Evolutionary conservation across 2,888 invertebrate genomes (phyloP), one percentile per base, ranked within the genome.

Genomic region (Liopterus haemorrhoidalis): DNA sequence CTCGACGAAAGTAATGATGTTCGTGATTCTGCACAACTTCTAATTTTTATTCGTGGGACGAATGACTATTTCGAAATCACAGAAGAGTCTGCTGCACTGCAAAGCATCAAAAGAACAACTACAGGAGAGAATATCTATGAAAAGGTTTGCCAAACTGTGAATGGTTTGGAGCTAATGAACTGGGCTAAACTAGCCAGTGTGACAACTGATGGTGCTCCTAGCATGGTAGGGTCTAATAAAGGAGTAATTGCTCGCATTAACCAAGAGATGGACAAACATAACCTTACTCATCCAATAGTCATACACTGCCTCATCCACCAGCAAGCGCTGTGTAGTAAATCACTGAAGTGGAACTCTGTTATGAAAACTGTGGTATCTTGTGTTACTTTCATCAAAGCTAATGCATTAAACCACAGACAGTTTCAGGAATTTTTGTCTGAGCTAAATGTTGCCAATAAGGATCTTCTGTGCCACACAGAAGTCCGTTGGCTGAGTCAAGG

Each of bases 1-100:
- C 44, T 49, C 36, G 54, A 57, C 54, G 50, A 57, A 47, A 53
- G 51, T 43, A 51, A 49, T 40, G 55, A 58, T 55, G 53, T 55
- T 42, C 49, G 50, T 51, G 52, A 58, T 58, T 55, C 54, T 52
- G 52, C 50, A 41, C 50, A 53, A 40, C 40, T 56, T 40, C 48
- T 49, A 21, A 51, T 49, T 38, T 49, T 45, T 44, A 49, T 54
- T 43, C 40, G 50, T 30, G 30, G 39, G 20, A 20, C 38, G 16
- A 30, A 38, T 38, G 31, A 21, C 19, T 19, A 24, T 21, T 38
- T 21, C 21, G 31, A 44, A 30, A 18, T 44, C 3, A 5, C 11
- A 30, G 38, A 38, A 44, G 44, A 44, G 38, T 22, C 38, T 30
- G 31, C 30, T 38, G 37, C 28, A 15, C 18, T 43, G 20, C 11